phyloP scores from a whole-genome alignment of 2,797 vertebrate genomes.

The Protosalanx chinensis region DNA sequence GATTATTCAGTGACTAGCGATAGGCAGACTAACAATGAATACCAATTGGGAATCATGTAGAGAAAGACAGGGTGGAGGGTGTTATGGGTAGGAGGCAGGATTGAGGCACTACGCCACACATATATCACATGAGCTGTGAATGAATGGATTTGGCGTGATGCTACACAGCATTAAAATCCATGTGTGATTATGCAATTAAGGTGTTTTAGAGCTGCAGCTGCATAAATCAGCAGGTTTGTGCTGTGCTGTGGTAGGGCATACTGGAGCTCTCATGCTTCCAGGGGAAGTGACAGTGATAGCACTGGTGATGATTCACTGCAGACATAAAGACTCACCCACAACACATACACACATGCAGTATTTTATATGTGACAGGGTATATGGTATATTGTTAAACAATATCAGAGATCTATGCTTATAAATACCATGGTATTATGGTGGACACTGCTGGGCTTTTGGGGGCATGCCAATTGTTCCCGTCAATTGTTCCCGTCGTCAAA shows the following conservation, averaged over 20 bases:
- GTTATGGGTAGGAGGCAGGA: not conserved
- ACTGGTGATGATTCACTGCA: not conserved
- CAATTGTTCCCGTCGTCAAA: too few relatives aligned
- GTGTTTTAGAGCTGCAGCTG: conserved; percentile 66
- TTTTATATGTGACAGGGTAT: not conserved
- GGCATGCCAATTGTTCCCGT: too few relatives aligned
- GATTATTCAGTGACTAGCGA: conserved; percentile 9
- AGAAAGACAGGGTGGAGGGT: conserved; percentile 16
- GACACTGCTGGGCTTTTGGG: too few relatives aligned
- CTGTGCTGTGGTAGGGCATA: conserved; percentile 51
- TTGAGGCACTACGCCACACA: conserved; percentile 26
- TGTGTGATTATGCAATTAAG: conserved; percentile 66
- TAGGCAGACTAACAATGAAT: conserved; percentile 34
- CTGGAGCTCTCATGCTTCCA: not conserved
- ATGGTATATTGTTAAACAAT: not conserved
- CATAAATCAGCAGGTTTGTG: conserved; percentile 52
- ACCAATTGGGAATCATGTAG: conserved; percentile 26
- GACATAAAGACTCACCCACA: not conserved
- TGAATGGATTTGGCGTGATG: conserved; percentile 61
- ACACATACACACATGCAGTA: not conserved
- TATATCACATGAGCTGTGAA: conserved; percentile 63
- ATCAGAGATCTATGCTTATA: not conserved
- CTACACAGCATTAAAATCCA: conserved; percentile 52
- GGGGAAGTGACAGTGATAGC: not conserved
- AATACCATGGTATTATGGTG: not conserved